These are phyloP conservation scores for Steatornis caripensis DNA, from an alignment of 2,113 vertebrate genomes.

Conservation along the genomic window DNA sequence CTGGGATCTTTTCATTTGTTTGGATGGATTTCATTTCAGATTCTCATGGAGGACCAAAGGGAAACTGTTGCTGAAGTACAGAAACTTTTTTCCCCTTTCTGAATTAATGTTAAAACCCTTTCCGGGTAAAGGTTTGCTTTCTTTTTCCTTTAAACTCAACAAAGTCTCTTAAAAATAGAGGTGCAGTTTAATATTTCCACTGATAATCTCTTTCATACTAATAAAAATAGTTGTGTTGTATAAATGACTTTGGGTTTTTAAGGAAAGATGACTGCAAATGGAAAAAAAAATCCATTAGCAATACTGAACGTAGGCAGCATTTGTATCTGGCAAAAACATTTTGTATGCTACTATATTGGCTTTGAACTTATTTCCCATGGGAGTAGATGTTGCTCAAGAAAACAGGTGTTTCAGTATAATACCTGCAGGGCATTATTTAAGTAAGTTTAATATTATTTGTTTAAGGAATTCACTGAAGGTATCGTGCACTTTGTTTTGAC, in stretches of 20 bases:
- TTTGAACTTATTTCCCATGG: constrained; percentile 71
- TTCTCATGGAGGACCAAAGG: neutral
- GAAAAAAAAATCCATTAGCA: constrained; percentile 1
- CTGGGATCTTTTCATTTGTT: neutral
- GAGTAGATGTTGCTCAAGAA: constrained; percentile 66
- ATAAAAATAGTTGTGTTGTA: neutral
- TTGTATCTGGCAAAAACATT: constrained; percentile 60
- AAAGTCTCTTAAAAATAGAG: neutral
- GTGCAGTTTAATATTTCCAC: neutral
- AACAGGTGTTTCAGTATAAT: constrained; percentile 65
- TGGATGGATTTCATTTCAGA: neutral
- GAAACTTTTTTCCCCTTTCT: neutral
- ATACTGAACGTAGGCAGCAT: constrained; percentile 42
- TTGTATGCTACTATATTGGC: constrained; percentile 45
- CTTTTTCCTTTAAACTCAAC: neutral
- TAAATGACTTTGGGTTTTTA: constrained; percentile 27
- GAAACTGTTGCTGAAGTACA: neutral
- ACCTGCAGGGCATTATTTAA: constrained; percentile 52
- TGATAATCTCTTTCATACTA: neutral
- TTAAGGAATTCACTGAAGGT: constrained; percentile 57
- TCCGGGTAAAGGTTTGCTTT: neutral
- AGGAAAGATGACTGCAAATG: neutral
- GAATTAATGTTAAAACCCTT: neutral
- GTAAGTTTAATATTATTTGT: constrained; percentile 61
- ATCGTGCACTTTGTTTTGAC: constrained; percentile 66